Evolutionary conservation across 2,888 invertebrate species (phyloP), one percentile per base, ranked within the genome.

Genomic region (Koerneria pararmatus): DNA sequence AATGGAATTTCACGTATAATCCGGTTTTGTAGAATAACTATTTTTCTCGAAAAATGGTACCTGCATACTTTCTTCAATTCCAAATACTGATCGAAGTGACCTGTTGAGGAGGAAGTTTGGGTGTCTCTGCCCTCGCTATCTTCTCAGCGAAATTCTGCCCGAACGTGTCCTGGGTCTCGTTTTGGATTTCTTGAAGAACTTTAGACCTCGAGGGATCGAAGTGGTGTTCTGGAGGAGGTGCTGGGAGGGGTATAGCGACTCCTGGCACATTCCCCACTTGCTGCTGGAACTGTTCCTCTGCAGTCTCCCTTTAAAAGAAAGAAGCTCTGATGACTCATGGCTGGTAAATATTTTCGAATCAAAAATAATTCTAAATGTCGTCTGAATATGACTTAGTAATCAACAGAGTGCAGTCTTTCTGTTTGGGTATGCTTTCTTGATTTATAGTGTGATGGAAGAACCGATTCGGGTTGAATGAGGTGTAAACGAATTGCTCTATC

Each of bases 111-210:
- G 74, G 74, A 35, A 73, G 69, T 11, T 71, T 74, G 24, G 76
- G 74, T 37, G 76, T 72, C 54, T 76, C 76, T 51, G 74, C 76
- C 32, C 71, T 67, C 29, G 76, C 74, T 11, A 76, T 73, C 58
- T 76, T 74, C 56, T 76, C 73, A 68, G 69, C 71, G 53, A 74
- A 74, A 61, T 71, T 71, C 29, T 70, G 71, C 34, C 76, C 76
- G 65, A 73, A 76, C 29, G 64, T 54, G 11, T 69, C 72, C 32
- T 65, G 64, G 46, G 71, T 71, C 34, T 68, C 72, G 60, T 70
- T 70, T 68, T 74, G 70, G n/a, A 61, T 48, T 37, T 61, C 61
- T 51, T 61, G 35, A 24, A 61, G 63, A 3, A 63, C 53, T 31
- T 53, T 53, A 67, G 72, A 71, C 65, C 71, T 74, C 6, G 72